Conservation (phyloP, 64 coral and sea anemone genomes). For the Stichodactyla mertensii region DNA sequence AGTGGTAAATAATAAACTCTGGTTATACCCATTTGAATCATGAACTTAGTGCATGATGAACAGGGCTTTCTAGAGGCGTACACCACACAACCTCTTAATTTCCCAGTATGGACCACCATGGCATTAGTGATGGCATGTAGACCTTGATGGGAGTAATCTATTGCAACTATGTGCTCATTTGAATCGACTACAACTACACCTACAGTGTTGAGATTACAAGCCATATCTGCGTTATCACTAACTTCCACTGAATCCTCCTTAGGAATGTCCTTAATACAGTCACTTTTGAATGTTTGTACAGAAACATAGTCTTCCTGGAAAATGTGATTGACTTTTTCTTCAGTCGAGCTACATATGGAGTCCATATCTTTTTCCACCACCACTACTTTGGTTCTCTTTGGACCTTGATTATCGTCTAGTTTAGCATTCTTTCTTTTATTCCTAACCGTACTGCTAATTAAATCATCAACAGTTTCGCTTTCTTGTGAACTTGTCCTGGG, state of each 20-base stretch:
- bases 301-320: neutral
- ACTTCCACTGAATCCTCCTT: neutral
- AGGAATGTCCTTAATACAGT: neutral
- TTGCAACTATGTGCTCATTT: slow-evolving; percentile 37
- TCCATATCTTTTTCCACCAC: neutral
- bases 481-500: neutral
- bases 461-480: neutral
- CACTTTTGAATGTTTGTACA: neutral
- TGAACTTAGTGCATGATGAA: slow-evolving; percentile 50
- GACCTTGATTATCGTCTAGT: neutral
- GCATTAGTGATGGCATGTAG: slow-evolving; percentile 44
- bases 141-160: slow-evolving; percentile 54
- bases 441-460: neutral
- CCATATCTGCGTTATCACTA: neutral
- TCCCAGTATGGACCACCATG: slow-evolving; percentile 22
- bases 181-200: slow-evolving; percentile 49
- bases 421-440: neutral
- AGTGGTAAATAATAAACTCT: slow-evolving; percentile 63
- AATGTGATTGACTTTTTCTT: neutral
- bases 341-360: neutral
- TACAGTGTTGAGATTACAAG: slow-evolving; percentile 7
- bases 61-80: slow-evolving; percentile 70
- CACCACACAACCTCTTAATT: slow-evolving; percentile 3
- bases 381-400: neutral
- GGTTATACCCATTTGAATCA: slow-evolving; percentile 48